A percentile compares a stretch with the other conserved stretches of the same genome.
Evolutionary conservation across 2,113 vertebrate genomes (phyloP).

Genomic region (Ammospiza caudacuta): DNA sequence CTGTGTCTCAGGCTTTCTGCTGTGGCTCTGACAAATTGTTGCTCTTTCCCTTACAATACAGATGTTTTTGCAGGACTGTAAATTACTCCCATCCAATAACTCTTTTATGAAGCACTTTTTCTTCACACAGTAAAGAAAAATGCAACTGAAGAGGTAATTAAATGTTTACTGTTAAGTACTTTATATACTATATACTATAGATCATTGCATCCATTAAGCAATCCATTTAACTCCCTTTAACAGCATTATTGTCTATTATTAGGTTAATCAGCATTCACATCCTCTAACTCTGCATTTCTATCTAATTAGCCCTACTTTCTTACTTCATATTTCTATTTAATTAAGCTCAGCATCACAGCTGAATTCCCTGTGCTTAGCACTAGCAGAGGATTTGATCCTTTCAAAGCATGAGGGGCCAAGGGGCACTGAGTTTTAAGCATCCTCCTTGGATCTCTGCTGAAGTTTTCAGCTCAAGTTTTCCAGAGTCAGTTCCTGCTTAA

Average conservation of each 20-base stretch:
- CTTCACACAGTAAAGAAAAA: slow-evolving; percentile 38
- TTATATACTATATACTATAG: slow-evolving; percentile 50
- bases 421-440: not conserved
- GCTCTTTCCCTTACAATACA: not conserved
- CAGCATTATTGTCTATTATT: slow-evolving; percentile 67
- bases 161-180: slow-evolving; percentile 71
- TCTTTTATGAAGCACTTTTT: slow-evolving; percentile 39
- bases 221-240: slow-evolving; percentile 59
- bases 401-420: not conserved
- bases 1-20: not conserved
- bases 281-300: slow-evolving; percentile 52
- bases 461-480: not conserved
- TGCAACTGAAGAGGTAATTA: slow-evolving; percentile 61
- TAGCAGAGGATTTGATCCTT: slow-evolving; percentile 8
- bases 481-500: not conserved
- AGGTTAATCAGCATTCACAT: slow-evolving; percentile 68
- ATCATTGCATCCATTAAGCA: slow-evolving; percentile 65
- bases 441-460: not conserved
- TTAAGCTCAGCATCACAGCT: slow-evolving; percentile 42
- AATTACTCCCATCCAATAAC: slow-evolving; percentile 48
- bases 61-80: slow-evolving; percentile 21
- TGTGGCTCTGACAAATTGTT: not conserved
- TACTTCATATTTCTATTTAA: slow-evolving; percentile 69
- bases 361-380: slow-evolving; percentile 39
- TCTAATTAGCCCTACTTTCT: slow-evolving; percentile 62